phyloP scores from a whole-genome alignment of 2,888 invertebrate genomes.

The Acanthacorydalis orientalis region DNA sequence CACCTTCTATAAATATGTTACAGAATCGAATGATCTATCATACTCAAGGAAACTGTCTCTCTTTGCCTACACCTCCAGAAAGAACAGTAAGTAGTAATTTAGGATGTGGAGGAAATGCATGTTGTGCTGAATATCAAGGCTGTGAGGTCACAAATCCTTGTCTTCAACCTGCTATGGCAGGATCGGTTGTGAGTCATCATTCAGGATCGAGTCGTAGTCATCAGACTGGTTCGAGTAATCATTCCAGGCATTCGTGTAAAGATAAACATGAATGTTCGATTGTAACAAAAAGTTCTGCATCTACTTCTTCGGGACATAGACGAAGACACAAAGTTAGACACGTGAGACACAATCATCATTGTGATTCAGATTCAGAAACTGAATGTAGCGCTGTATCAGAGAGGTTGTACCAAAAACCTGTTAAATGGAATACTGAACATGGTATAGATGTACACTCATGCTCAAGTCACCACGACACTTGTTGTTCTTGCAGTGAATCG shows the following conservation, averaged over 20 bases:
- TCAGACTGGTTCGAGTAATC: neutral
- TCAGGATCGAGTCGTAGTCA: neutral
- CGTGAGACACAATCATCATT: neutral
- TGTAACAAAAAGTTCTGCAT: neutral
- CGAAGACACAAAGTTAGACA: neutral
- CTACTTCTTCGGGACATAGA: neutral
- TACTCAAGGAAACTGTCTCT: conserved; percentile 17
- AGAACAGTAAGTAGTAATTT: neutral
- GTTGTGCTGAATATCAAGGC: neutral
- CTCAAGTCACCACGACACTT: conserved; percentile 33
- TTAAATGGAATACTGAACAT: conserved; percentile 20
- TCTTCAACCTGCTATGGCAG: neutral
- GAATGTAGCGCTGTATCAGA: conserved; percentile 8
- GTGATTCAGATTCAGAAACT: neutral
- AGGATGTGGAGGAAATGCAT: neutral
- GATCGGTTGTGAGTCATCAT: neutral
- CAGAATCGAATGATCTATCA: conserved; percentile 13
- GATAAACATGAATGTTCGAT: neutral
- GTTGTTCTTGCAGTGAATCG: conserved; percentile 44
- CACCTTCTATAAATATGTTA: conserved; percentile 25
- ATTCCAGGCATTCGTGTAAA: neutral
- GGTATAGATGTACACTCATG: conserved; percentile 30
- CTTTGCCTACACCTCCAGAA: conserved; percentile 19
- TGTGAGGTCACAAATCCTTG: neutral
- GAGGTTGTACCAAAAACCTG: conserved; percentile 19